Evolutionary conservation across 1,140 invertebrate genomes (phyloP).

Genomic region (Arctopsyche grandis): DNA sequence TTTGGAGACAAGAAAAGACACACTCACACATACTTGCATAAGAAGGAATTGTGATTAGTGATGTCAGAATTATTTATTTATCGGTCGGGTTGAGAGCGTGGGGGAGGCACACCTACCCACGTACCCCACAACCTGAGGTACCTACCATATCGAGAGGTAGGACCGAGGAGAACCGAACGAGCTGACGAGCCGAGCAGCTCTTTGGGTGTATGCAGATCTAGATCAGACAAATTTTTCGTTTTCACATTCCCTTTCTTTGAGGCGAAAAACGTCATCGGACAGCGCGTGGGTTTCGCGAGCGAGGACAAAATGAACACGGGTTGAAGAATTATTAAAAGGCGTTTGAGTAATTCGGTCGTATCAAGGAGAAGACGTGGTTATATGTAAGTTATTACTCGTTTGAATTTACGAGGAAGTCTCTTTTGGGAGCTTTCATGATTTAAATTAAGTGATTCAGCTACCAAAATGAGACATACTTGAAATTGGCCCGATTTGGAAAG

Average conservation of each 20-base stretch:
- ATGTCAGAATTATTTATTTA: slow-evolving; percentile 47
- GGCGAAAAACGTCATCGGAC: not conserved
- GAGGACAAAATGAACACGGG: too few relatives aligned
- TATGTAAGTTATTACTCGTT: too few relatives aligned
- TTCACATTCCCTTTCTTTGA: not conserved
- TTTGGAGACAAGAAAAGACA: slow-evolving; percentile 30
- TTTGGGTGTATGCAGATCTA: not conserved
- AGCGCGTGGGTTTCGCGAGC: not conserved
- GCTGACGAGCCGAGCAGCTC: not conserved
- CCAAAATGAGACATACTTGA: too few relatives aligned
- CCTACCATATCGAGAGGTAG: not conserved
- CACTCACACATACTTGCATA: not conserved
- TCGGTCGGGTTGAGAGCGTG: slow-evolving; percentile 1
- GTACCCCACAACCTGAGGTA: slow-evolving; percentile 21
- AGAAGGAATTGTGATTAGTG: slow-evolving; percentile 36
- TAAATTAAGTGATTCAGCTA: too few relatives aligned
- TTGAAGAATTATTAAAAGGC: too few relatives aligned
- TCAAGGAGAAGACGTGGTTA: too few relatives aligned
- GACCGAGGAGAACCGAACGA: not conserved
- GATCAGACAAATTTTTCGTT: slow-evolving; percentile 1
- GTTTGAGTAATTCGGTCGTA: too few relatives aligned
- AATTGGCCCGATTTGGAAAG: too few relatives aligned
- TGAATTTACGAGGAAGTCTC: too few relatives aligned
- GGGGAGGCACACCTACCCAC: slow-evolving; percentile 1
- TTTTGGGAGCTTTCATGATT: too few relatives aligned